Percentiles rank a stretch among this genome's conserved stretches.
These are phyloP conservation scores for Patella caerulea DNA, from an alignment of 2,888 invertebrate species.

Conservation along the genomic window DNA sequence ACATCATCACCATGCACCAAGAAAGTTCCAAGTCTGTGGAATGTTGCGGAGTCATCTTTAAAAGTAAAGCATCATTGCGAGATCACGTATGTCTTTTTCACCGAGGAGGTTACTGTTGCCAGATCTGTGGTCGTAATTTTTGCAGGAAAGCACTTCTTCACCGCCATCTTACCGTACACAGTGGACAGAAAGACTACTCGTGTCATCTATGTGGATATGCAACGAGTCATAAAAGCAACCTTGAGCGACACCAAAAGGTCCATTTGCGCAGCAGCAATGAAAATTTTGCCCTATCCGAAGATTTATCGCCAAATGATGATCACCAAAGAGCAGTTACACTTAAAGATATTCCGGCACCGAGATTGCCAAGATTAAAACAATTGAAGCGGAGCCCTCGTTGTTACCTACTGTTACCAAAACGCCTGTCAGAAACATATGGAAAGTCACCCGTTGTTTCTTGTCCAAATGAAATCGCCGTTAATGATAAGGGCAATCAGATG, in stretches of 20 bases:
- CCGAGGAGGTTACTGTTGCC: slow-evolving; percentile 70
- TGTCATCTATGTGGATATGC: slow-evolving; percentile 71
- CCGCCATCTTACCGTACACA: slow-evolving; percentile 72
- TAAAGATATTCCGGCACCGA: too few relatives aligned
- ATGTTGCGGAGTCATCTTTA: slow-evolving; percentile 69
- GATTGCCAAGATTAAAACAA: too few relatives aligned
- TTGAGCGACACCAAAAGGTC: slow-evolving; percentile 70
- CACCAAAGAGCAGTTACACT: too few relatives aligned
- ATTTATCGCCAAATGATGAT: not conserved
- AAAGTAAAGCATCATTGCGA: slow-evolving; percentile 69
- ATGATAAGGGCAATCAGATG: too few relatives aligned
- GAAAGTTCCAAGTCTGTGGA: slow-evolving; percentile 61
- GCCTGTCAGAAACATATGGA: too few relatives aligned
- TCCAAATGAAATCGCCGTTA: too few relatives aligned
- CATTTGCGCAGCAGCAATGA: slow-evolving; percentile 40
- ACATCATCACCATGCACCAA: slow-evolving; percentile 71
- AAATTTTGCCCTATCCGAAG: not conserved
- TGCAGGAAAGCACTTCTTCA: slow-evolving; percentile 72
- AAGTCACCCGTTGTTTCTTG: too few relatives aligned
- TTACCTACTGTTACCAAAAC: too few relatives aligned
- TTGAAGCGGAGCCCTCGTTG: too few relatives aligned
- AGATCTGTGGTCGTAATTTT: slow-evolving; percentile 70
- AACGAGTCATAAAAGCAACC: slow-evolving; percentile 73
- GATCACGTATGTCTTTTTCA: slow-evolving; percentile 70
- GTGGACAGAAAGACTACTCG: slow-evolving; percentile 71